Evolutionary conservation across 1,140 invertebrate species (phyloP).

Genomic region (Eupeodes corollae): DNA sequence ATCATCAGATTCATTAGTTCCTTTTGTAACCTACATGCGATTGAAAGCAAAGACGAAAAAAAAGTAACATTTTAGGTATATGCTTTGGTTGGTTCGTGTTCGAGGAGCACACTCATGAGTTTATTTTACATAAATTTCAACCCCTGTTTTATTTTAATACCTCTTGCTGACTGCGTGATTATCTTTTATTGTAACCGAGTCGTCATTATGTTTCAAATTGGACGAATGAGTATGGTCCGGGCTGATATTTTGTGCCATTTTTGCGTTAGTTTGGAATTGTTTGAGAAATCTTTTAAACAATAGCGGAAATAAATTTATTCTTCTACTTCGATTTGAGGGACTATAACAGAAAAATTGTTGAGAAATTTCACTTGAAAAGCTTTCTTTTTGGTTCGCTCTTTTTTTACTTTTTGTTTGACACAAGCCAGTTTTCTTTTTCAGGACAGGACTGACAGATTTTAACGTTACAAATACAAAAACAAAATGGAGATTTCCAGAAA

Average conservation of each 20-base stretch:
- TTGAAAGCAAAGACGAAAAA: constrained; percentile 9
- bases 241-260: constrained; percentile 75
- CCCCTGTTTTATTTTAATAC: constrained; percentile 38
- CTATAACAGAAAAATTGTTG: not conserved
- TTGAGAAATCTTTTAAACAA: not conserved
- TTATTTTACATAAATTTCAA: not conserved
- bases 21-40: constrained; percentile 57
- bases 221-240: constrained; percentile 57
- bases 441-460: constrained; percentile 2
- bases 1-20: constrained; percentile 78
- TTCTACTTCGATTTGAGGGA: not conserved
- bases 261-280: constrained; percentile 5
- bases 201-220: constrained; percentile 60
- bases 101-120: constrained; percentile 4
- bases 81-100: too few relatives aligned
- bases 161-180: constrained; percentile 79
- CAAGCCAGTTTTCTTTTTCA: not conserved
- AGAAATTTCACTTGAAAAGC: not conserved
- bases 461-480: constrained; percentile 6
- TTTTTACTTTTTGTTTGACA: constrained; percentile 1
- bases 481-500: constrained; percentile 8
- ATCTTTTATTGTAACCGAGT: constrained; percentile 60
- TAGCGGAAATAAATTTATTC: not conserved
- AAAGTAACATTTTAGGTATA: constrained; percentile 2
- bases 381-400: constrained; percentile 6